Evolutionary conservation across 2,113 vertebrate genomes (phyloP).

Genomic region (Heloderma charlesbogerti): DNA sequence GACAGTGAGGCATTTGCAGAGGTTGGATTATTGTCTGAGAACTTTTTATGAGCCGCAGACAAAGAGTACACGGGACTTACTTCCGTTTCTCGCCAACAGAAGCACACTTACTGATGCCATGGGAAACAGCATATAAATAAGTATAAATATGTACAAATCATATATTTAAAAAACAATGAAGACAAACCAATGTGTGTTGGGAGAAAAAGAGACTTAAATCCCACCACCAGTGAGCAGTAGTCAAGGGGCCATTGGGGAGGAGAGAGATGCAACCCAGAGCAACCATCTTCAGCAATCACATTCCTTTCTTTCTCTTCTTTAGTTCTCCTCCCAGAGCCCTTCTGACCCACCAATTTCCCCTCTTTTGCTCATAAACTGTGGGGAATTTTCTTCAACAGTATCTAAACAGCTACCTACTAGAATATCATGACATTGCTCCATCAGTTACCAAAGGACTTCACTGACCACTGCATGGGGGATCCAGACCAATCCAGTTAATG

Average conservation of each 20-base stretch:
- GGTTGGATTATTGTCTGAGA: constrained; percentile 53
- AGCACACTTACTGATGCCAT: constrained; percentile 68
- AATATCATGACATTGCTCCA: constrained; percentile 67
- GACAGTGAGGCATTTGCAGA: constrained; percentile 59
- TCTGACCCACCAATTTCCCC: constrained; percentile 42
- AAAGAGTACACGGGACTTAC: constrained; percentile 63
- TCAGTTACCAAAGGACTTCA: constrained; percentile 82
- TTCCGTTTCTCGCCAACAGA: constrained; percentile 73
- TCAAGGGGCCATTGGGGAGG: constrained; percentile 60
- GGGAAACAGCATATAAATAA: constrained; percentile 71
- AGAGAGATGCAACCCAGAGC: constrained; percentile 25
- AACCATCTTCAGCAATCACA: constrained; percentile 65
- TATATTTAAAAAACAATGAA: constrained; percentile 72
- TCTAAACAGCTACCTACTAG: constrained; percentile 67
- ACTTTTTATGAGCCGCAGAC: constrained; percentile 30
- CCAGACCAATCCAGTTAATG: constrained; percentile 85
- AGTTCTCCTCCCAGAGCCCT: constrained; percentile 38
- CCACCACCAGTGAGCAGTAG: constrained; percentile 65
- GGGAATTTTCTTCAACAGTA: constrained; percentile 71
- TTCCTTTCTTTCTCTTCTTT: constrained; percentile 73
- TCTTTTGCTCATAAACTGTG: constrained; percentile 67
- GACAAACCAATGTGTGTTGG: constrained; percentile 62
- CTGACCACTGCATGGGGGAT: constrained; percentile 86
- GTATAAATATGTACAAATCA: constrained; percentile 73
- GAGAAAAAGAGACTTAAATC: constrained; percentile 66